Base-by-base conservation (phyloP, 2,888 invertebrate species). In the Clanis bilineata region DNA sequence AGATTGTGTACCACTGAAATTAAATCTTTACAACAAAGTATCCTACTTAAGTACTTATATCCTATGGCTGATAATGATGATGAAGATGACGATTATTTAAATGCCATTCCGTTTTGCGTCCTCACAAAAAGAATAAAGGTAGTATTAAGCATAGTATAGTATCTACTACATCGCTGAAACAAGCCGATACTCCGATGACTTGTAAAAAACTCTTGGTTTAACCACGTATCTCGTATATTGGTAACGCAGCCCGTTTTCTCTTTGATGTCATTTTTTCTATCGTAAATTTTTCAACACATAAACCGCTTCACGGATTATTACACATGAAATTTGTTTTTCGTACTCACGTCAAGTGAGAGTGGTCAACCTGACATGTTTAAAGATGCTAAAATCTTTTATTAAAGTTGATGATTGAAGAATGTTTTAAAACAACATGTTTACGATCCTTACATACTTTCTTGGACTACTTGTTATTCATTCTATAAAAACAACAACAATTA, bases 261-360 rank as follows among this genome's bases (percentile, higher is more conserved):
- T 89, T 89, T 89, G 88, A 89, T 88, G 87, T 86, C 84, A 83
- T 79, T 86, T 85, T 86, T 85, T 77, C 69, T 75, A 72, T 74
- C 82, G 80, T 88, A 85, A 83, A 86, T 83, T 85, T 85, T 87
- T 87, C 86, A 80, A 74, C 74, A 80, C 84, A 83, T 82, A 86
- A 79, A 77, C 72, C 79, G 69, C 79, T 80, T 69, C 72, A 77
- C 79, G 81, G 76, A 77, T 82, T 86, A 85, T 85, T 86, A 81
- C 79, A 79, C 75, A 78, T 76, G 81, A 72, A 80, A 83, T 83
- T 80, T 73, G 79, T 73, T 66, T 74, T 70, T 68, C 74, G 44
- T 77, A 82, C 80, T 76, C 67, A 83, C 83, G 10, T 74, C 0
- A 18, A 0, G 3, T 4, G n/a, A 36, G 59, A 23, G 28, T 38